These are phyloP conservation scores for Dichetophora obliterata DNA, from an alignment of 2,888 invertebrate species.

Conservation along the genomic window DNA sequence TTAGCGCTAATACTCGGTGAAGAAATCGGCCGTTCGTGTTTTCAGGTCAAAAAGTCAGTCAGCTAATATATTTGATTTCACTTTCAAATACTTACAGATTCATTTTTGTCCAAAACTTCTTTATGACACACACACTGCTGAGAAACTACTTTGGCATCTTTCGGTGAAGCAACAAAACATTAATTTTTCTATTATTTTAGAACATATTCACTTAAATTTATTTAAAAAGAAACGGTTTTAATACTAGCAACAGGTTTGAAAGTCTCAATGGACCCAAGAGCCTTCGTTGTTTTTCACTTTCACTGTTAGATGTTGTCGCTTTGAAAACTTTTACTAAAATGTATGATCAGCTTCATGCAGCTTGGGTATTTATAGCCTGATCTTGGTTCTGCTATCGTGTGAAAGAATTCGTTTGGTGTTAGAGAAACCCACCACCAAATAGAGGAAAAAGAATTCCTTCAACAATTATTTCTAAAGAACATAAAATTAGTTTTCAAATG, in stretches of 20 bases:
- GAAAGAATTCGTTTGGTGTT: conserved; percentile 19
- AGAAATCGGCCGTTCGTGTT: too few species aligned
- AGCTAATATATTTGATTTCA: too few species aligned
- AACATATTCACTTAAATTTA: not conserved
- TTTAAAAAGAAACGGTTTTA: not conserved
- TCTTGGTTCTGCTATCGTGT: not conserved
- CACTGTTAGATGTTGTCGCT: conserved; percentile 6
- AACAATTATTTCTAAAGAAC: conserved; percentile 4
- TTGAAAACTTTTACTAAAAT: conserved; percentile 1
- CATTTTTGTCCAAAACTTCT: not conserved
- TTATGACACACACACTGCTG: not conserved
- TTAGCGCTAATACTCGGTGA: too few species aligned
- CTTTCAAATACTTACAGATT: not conserved
- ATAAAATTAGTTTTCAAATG: not conserved
- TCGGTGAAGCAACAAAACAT: not conserved
- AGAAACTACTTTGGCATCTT: not conserved
- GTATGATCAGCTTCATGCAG: not conserved
- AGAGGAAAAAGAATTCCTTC: not conserved
- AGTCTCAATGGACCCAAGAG: conserved; percentile 24
- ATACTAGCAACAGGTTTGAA: not conserved
- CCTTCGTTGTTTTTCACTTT: not conserved
- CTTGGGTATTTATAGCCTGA: conserved; percentile 25
- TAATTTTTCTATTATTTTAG: not conserved
- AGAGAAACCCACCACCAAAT: conserved; percentile 29
- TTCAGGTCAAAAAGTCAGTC: too few species aligned